A percentile compares a stretch with the other conserved stretches of the same genome.
Evolutionary conservation across 2,797 vertebrate genomes (phyloP).

Genomic region (Crenuchus spilurus): DNA sequence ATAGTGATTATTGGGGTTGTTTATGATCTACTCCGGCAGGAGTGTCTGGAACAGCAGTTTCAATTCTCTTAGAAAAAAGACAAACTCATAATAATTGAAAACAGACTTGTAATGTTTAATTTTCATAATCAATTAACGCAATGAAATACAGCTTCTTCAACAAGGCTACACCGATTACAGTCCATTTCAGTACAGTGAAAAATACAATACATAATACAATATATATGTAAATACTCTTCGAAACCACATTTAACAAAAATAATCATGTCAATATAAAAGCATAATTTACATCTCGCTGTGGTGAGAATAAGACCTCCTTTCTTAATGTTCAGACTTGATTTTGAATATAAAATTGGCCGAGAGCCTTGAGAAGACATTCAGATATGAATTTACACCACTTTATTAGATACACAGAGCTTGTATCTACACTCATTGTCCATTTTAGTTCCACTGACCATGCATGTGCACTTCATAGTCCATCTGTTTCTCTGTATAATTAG

Average conservation of each 20-base stretch:
- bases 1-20: too few species aligned
- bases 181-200: not conserved
- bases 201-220: constrained; percentile 7
- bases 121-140: not conserved
- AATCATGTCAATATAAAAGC: not conserved
- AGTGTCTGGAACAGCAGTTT: too few species aligned
- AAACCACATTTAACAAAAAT: constrained; percentile 16
- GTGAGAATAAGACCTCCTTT: not conserved
- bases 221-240: not conserved
- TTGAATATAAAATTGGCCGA: not conserved
- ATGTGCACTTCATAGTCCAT: too few species aligned
- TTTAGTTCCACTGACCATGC: too few species aligned
- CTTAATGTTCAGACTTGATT: not conserved
- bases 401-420: too few species aligned
- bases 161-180: not conserved
- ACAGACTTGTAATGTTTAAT: not conserved
- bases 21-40: too few species aligned
- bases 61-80: too few species aligned
- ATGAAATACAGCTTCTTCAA: not conserved
- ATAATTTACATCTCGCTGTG: not conserved
- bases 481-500: too few species aligned
- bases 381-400: too few species aligned
- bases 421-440: too few species aligned
- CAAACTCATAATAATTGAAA: not conserved
- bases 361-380: too few species aligned